Evolutionary conservation across 2,113 vertebrate species (phyloP).

Genomic region (Helogale parvula): DNA sequence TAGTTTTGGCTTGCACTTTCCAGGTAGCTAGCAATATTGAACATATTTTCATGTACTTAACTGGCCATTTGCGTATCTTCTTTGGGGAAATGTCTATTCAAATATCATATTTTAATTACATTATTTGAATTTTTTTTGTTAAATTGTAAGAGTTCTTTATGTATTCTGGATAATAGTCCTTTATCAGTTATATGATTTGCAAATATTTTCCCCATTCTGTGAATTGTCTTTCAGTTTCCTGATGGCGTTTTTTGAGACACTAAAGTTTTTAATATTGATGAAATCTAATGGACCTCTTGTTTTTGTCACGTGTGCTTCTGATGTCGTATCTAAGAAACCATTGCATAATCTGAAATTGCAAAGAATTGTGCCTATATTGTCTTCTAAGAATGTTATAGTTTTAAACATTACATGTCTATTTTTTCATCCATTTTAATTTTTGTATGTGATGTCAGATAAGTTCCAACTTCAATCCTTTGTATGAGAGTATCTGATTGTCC

Average conservation of each 20-base stretch:
- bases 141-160: neutral
- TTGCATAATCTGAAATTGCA: neutral
- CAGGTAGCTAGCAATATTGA: neutral
- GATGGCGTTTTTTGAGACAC: neutral
- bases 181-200: neutral
- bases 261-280: neutral
- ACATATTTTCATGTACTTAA: neutral
- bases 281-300: neutral
- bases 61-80: neutral
- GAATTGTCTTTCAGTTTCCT: neutral
- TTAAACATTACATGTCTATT: neutral
- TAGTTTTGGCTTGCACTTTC: neutral
- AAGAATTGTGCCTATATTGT: neutral
- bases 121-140: constrained; percentile 1
- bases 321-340: neutral
- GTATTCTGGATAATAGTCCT: neutral
- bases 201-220: neutral
- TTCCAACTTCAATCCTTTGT: neutral
- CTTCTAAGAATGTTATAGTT: neutral
- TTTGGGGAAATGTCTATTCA: constrained; percentile 13
- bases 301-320: neutral
- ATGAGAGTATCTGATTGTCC: neutral
- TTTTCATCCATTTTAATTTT: constrained; percentile 29
- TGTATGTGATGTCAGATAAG: neutral
- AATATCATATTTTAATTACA: neutral